Evolutionary conservation across 2,797 vertebrate genomes (phyloP).

Genomic region (Darevskia mixta): DNA sequence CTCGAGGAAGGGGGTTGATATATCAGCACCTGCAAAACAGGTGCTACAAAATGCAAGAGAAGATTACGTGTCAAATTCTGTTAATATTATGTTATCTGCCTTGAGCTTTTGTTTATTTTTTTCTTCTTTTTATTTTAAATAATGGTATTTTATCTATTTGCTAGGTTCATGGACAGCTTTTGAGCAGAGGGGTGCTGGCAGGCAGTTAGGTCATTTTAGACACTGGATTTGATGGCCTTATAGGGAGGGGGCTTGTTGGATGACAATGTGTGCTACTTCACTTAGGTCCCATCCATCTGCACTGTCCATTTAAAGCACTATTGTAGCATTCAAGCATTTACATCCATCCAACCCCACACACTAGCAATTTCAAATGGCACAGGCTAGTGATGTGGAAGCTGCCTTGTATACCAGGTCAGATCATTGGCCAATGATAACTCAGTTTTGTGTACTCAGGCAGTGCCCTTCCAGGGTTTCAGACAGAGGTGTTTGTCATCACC

Average conservation of each 20-base stretch:
- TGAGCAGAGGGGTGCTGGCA: background rate
- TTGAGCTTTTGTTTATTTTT: background rate
- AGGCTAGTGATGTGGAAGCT: background rate
- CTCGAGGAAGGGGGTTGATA: background rate
- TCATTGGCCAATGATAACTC: background rate
- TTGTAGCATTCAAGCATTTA: background rate
- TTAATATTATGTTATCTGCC: conserved; percentile 5
- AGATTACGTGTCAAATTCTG: background rate
- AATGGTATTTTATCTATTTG: background rate
- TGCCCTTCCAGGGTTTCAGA: background rate
- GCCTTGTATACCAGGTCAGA: background rate
- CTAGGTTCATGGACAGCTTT: background rate
- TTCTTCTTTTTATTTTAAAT: background rate
- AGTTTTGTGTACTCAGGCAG: background rate
- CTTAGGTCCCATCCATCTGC: too few species aligned
- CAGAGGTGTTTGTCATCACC: background rate
- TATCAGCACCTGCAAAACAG: conserved; percentile 12
- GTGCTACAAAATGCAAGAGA: background rate
- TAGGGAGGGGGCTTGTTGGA: too few species aligned
- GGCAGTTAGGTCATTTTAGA: background rate
- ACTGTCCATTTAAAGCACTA: too few species aligned
- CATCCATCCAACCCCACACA: background rate
- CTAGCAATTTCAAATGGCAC: background rate
- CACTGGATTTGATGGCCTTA: too few species aligned
- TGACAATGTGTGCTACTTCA: too few species aligned